Evolutionary conservation across 2,113 vertebrate species (phyloP), one percentile per base, ranked within the genome.

Genomic region (Micromys minutus): DNA sequence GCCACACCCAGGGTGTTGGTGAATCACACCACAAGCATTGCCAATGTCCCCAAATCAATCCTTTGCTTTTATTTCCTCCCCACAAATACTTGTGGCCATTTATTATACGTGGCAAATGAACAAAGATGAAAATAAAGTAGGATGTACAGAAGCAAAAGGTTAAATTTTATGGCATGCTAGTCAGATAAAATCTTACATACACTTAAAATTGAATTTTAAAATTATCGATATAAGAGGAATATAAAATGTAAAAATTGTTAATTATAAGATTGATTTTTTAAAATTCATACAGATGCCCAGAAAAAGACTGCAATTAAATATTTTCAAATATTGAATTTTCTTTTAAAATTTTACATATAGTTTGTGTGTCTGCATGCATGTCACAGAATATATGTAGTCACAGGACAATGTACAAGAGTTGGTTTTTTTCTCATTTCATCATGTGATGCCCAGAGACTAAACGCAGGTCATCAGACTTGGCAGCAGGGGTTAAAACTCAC

Each of bases 261-360:
- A 80, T 39, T 71, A 67, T 19, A 12, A 94, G 29, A 71, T 5
- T 52, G 29, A 45, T 55, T 87, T 84, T 91, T 95, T 84, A 34
- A 86, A 94, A 74, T 42, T 57, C 83, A 80, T 45, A 74, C 45
- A 26, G 39, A 75, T 89, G 34, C 10, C 63, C 34, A 81, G 26
- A 59, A 57, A 89, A 57, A 80, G 24, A 87, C 8, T 74, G 88
- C 15, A 45, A 15, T 93, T 57, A 92, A 89, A 93, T 89, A 79
- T 11, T 87, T 29, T 36, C 34, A 75, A 74, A 95, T 39, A 22
- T 75, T 87, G 65, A 80, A 19, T 7, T 24, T 86, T 74, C 55
- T 59, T 61, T 45, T 61, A 52, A 80, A 47, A 47, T 6, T 31
- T 85, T 59, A 65, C 36, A 63, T 12, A 34, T 42, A 39, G 29